phyloP scores from a whole-genome alignment of 2,888 invertebrate genomes.

The Eugnorisma glareosa region DNA sequence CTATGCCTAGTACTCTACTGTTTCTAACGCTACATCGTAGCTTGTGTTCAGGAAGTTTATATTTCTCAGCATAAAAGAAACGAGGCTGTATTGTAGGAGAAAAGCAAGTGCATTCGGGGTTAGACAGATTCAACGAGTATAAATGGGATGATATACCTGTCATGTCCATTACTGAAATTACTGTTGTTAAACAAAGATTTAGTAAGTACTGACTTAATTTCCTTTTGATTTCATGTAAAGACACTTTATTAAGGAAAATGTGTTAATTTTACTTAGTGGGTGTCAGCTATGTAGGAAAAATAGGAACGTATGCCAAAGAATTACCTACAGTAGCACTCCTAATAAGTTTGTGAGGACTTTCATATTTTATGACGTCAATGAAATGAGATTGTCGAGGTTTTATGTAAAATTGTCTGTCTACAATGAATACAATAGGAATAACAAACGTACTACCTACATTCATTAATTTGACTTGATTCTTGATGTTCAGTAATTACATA shows the following conservation, averaged over 20 bases:
- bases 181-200: constrained; percentile 7
- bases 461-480: constrained; percentile 27
- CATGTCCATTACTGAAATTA: constrained; percentile 83
- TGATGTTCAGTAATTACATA: constrained; percentile 21
- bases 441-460: background rate
- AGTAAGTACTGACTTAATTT: background rate
- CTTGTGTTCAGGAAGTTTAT: constrained; percentile 83
- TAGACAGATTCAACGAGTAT: constrained; percentile 77
- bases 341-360: constrained; percentile 5
- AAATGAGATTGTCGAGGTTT: constrained; percentile 19
- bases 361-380: constrained; percentile 10
- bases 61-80: constrained; percentile 80
- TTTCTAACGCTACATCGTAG: constrained; percentile 77
- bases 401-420: background rate
- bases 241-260: constrained; percentile 3
- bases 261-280: background rate
- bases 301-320: background rate
- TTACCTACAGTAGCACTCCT: background rate
- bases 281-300: background rate
- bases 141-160: constrained; percentile 72
- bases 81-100: constrained; percentile 76
- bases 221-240: background rate
- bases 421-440: constrained; percentile 17
- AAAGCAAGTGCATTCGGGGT: constrained; percentile 84
- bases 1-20: constrained; percentile 78